Evolutionary conservation across 2,113 vertebrate species (phyloP), one percentile per base, ranked within the genome.

Genomic region (Eleginops maclovinus): DNA sequence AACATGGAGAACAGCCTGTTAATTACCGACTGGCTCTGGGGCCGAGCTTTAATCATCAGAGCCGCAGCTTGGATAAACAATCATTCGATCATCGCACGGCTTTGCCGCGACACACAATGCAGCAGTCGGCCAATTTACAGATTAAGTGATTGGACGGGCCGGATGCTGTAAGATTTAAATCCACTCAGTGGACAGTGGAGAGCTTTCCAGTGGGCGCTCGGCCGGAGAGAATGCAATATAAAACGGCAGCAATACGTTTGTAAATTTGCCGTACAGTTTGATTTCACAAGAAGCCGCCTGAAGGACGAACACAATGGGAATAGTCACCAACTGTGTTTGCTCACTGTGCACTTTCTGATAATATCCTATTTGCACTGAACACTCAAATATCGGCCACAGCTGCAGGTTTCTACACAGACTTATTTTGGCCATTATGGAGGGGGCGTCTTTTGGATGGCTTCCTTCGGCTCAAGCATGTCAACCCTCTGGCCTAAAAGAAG

Each of bases 21-120:
- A 95, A 95, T 94, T 93, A 93, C 88, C 79, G 72, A 85, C 85
- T 81, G 80, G 88, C 92, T 91, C 88, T 72, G 71, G 81, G 84
- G 86, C 80, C 67, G 43, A 73, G 58, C 79, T 92, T 90, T 89
- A 93, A 92, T 94, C 92, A 91, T 86, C 87, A 78, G 60, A 65
- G 64, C 67, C 84, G 64, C 89, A 86, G 83, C 84, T 78, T 62
- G 70, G 65, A 88, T 86, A 87, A 91, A 92, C 87, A 92, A 88
- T 86, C 63, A 82, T 87, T 89, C 81, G 81, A 85, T 91, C 91
- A 83, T 73, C 61, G 12, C 81, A 28, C 56, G 22, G 77, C 65
- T 75, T 82, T 72, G 61, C 68, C 3, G 22, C 44, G 51, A 60
- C 54, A 81, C 74, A 73, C 85, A 79, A 84, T 73, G 75, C 82